A percentile compares a stretch with the other conserved stretches of the same genome.
Evolutionary conservation across 2,113 vertebrate species (phyloP).

Genomic region (Andinoacara biseriatus): DNA sequence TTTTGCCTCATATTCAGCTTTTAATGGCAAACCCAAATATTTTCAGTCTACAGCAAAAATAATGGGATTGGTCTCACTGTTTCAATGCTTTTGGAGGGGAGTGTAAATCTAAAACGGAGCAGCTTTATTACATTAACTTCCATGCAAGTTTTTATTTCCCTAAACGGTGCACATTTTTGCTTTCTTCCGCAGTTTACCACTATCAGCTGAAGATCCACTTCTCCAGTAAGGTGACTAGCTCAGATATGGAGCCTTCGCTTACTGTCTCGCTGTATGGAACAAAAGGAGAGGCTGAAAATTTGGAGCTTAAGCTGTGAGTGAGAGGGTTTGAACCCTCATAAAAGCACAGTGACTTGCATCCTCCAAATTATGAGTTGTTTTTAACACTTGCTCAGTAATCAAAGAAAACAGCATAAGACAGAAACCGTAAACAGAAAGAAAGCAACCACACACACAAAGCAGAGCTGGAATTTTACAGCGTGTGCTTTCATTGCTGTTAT

Average conservation of each 20-base stretch:
- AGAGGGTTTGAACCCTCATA: neutral
- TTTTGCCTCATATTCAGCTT: no score
- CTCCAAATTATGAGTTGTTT: neutral
- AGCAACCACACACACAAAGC: neutral
- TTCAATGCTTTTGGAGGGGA: no score
- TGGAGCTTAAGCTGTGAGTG: slow-evolving; percentile 80
- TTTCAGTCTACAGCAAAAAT: no score
- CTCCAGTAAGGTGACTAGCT: slow-evolving; percentile 64
- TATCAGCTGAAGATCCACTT: slow-evolving; percentile 86
- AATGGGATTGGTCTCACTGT: no score
- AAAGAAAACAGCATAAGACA: neutral
- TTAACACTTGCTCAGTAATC: slow-evolving; percentile 3
- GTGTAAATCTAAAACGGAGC: neutral
- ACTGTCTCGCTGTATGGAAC: slow-evolving; percentile 77
- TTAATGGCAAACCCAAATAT: no score
- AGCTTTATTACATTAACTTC: neutral
- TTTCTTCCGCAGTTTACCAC: slow-evolving; percentile 76
- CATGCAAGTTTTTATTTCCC: neutral
- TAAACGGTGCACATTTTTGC: neutral
- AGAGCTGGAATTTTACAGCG: neutral
- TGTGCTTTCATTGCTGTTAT: neutral
- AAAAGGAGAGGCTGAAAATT: slow-evolving; percentile 73
- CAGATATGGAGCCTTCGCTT: slow-evolving; percentile 70
- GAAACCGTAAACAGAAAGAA: slow-evolving; percentile 6
- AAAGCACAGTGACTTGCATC: slow-evolving; percentile 16